Conservation (phyloP, 2,888 invertebrate species). For the Atethmia centrago region DNA sequence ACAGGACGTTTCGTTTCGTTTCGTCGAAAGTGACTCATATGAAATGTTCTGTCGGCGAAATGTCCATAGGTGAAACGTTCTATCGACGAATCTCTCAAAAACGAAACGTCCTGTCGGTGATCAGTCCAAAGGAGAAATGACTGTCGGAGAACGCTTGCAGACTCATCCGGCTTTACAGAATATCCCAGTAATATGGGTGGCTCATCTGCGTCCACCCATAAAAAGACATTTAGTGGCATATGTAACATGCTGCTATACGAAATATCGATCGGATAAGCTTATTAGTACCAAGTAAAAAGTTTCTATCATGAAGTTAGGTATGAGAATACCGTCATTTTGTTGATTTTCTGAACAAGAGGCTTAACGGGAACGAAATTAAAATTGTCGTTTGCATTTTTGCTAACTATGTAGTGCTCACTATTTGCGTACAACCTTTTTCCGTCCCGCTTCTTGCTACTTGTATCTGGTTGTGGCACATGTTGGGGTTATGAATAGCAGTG, state of each 20-base stretch:
- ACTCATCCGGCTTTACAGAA: constrained; percentile 12
- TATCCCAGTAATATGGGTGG: constrained; percentile 2
- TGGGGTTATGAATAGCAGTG: background rate
- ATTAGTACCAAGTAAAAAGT: constrained; percentile 9
- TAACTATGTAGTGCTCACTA: background rate
- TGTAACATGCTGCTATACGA: constrained; percentile 26
- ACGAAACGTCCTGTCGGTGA: too few relatives aligned
- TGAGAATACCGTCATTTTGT: constrained; percentile 1
- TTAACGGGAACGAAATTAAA: constrained; percentile 8
- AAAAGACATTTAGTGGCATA: constrained; percentile 35
- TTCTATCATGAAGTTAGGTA: constrained; percentile 10
- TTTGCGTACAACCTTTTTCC: background rate
- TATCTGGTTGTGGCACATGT: background rate
- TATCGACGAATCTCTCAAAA: too few relatives aligned
- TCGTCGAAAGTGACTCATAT: too few relatives aligned
- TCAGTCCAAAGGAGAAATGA: too few relatives aligned
- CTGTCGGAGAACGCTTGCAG: too few relatives aligned
- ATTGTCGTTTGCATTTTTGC: constrained; percentile 6
- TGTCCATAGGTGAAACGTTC: too few relatives aligned
- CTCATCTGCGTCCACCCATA: constrained; percentile 28
- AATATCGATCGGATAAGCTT: constrained; percentile 16
- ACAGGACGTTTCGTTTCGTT: too few relatives aligned
- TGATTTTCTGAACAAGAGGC: constrained; percentile 7
- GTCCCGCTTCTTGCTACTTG: background rate
- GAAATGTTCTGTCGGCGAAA: too few relatives aligned